These are phyloP conservation scores for Micronisus gabar DNA, from an alignment of 2,113 vertebrate species.

Conservation along the genomic window DNA sequence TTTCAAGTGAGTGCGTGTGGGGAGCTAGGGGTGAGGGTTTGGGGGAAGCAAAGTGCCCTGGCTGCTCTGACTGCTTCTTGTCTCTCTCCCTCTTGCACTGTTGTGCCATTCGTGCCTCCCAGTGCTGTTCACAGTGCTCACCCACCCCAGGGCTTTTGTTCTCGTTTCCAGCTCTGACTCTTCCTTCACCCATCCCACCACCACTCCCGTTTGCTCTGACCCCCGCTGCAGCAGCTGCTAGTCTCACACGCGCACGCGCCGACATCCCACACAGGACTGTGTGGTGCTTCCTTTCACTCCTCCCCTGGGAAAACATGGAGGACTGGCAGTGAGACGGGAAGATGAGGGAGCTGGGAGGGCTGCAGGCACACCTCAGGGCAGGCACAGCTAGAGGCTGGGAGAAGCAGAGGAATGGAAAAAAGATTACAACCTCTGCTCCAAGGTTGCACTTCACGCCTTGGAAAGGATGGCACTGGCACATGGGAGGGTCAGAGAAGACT, in stretches of 20 bases:
- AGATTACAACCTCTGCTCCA: neutral
- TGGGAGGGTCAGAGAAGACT: neutral
- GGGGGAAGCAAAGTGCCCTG: neutral
- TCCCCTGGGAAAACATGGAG: neutral
- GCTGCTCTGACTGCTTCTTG: neutral
- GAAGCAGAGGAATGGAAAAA: neutral
- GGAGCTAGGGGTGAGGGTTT: neutral
- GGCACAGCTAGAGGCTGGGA: neutral
- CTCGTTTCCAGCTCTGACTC: neutral
- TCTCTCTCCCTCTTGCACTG: neutral
- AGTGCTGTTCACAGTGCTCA: neutral
- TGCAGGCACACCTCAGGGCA: neutral
- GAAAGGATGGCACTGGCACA: neutral
- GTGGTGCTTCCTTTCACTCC: neutral
- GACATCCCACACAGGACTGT: neutral
- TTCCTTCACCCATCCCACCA: neutral
- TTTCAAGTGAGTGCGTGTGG: neutral
- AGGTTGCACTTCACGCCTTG: neutral
- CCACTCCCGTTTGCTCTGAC: neutral
- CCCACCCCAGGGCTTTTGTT: neutral
- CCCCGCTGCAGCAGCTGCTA: neutral
- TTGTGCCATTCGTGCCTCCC: neutral
- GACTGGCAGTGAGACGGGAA: neutral
- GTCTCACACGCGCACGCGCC: neutral
- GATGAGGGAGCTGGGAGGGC: neutral